Evolutionary conservation across 2,888 invertebrate genomes (phyloP).

Genomic region (Drosophila mettleri): DNA sequence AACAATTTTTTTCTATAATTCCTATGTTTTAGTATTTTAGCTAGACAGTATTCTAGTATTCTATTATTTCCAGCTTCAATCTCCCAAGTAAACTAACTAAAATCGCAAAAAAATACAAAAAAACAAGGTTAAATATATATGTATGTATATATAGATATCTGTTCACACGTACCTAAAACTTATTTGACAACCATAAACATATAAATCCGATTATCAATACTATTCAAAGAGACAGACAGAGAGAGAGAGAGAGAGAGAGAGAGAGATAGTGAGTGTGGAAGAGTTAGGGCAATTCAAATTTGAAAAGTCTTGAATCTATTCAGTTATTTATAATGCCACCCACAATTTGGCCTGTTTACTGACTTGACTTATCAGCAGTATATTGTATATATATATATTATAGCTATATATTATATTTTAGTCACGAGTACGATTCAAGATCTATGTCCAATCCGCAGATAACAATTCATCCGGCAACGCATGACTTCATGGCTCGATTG

Average conservation of each 20-base stretch:
- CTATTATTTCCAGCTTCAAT: not conserved
- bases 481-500: constrained; percentile 53
- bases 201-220: not conserved
- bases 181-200: not conserved
- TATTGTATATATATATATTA: constrained; percentile 8
- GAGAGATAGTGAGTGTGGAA: not conserved
- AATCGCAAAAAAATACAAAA: not conserved
- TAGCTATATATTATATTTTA: constrained; percentile 5
- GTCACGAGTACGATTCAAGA: constrained; percentile 50
- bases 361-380: constrained; percentile 44
- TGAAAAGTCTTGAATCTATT: not conserved
- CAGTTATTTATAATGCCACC: not conserved
- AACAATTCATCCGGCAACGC: constrained; percentile 43
- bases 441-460: constrained; percentile 52
- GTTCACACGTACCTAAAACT: not conserved
- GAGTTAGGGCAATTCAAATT: constrained; percentile 3
- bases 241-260: not conserved
- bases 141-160: not conserved
- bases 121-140: not conserved
- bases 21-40: not conserved
- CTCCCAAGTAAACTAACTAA: too few species aligned
- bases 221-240: not conserved
- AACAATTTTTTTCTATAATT: not conserved
- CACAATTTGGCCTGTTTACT: constrained; percentile 1
- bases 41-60: not conserved